Conservation (phyloP, 2,113 vertebrate species). For the Prunella fulvescens region DNA sequence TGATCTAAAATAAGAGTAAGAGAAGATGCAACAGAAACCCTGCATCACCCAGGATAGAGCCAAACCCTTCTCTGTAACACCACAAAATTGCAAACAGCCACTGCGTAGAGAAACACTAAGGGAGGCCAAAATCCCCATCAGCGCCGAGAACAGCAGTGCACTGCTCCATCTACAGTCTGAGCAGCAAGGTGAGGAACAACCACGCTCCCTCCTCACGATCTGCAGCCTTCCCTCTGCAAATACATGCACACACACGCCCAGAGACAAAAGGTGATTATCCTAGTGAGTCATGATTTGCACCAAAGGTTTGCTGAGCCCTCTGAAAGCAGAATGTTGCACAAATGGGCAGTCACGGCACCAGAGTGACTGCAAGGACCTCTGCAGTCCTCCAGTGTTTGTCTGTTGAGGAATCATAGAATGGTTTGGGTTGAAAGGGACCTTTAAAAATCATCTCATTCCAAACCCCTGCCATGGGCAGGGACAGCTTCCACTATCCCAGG, state of each 20-base stretch:
- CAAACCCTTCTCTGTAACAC: neutral
- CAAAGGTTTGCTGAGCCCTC: slow-evolving; percentile 1
- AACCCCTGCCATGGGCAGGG: neutral
- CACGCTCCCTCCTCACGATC: neutral
- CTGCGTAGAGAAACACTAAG: neutral
- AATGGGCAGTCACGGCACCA: neutral
- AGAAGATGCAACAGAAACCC: neutral
- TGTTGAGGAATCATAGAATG: neutral
- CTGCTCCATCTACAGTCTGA: slow-evolving; percentile 31
- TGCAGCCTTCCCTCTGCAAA: neutral
- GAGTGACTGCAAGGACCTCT: neutral
- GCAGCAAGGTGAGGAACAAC: neutral
- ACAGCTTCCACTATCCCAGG: neutral
- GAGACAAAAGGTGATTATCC: slow-evolving; percentile 34
- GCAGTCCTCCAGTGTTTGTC: neutral
- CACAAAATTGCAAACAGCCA: neutral
- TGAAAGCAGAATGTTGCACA: neutral
- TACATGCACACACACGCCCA: neutral
- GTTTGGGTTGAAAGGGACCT: neutral
- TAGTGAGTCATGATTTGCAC: slow-evolving; percentile 16
- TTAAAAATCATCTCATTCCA: neutral
- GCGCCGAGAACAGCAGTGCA: neutral
- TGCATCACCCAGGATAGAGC: neutral
- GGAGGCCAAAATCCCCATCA: neutral
- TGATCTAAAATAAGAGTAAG: slow-evolving; percentile 16